These are phyloP conservation scores for Prietella phreatophila DNA, from an alignment of 2,113 vertebrate species.

Conservation along the genomic window DNA sequence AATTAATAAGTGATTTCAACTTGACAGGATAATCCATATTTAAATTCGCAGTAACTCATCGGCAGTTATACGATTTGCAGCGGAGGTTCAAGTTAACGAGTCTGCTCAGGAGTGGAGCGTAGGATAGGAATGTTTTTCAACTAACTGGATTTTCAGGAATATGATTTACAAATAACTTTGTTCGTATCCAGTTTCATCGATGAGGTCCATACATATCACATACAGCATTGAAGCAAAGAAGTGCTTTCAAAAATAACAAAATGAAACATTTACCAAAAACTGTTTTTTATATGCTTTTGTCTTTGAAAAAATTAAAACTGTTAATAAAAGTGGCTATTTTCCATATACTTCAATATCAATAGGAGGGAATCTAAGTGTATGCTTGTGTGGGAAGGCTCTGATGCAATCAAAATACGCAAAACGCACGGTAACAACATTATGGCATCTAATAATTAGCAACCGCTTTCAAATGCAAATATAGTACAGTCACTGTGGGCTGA, in stretches of 20 bases:
- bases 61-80: neutral
- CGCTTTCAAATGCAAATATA: constrained; percentile 53
- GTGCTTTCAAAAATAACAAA: neutral
- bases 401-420: constrained; percentile 31
- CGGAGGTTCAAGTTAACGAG: neutral
- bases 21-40: neutral
- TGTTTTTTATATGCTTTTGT: neutral
- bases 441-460: constrained; percentile 67
- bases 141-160: neutral
- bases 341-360: neutral
- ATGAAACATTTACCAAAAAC: neutral
- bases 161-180: neutral
- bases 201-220: neutral
- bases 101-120: neutral
- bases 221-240: neutral
- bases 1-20: neutral
- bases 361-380: neutral
- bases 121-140: neutral
- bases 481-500: constrained; percentile 51
- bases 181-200: neutral
- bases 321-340: neutral
- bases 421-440: constrained; percentile 45
- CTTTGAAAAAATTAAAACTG: neutral
- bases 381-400: constrained; percentile 2
- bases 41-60: neutral